A percentile compares a stretch with the other conserved stretches of the same genome.
Conservation (phyloP, 2,113 vertebrate species). For the Orientallactaga bullata region DNA sequence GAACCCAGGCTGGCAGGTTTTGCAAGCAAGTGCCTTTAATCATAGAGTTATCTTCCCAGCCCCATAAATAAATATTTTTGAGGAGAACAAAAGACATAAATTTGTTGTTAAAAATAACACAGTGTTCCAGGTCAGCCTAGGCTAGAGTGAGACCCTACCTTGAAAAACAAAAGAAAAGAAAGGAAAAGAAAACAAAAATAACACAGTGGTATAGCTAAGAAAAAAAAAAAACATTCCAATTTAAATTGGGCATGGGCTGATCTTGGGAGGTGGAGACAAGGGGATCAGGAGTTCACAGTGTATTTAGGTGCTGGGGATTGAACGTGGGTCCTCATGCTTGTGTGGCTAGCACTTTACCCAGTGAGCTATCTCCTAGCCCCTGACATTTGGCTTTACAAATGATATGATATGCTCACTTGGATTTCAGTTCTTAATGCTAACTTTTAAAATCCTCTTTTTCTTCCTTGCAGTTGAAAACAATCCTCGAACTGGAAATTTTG, state of each 20-base stretch:
- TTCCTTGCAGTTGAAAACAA: slow-evolving; percentile 95
- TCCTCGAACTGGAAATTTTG: slow-evolving; percentile 96
- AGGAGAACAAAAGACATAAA: neutral
- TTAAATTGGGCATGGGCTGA: neutral
- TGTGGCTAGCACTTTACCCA: neutral
- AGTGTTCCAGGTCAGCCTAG: too few species aligned
- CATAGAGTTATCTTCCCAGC: too few species aligned
- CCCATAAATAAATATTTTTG: too few species aligned
- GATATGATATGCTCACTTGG: slow-evolving; percentile 16
- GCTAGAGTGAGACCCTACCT: too few species aligned
- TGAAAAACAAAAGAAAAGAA: too few species aligned
- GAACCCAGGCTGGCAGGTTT: too few species aligned
- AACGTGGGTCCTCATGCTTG: too few species aligned
- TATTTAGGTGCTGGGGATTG: too few species aligned
- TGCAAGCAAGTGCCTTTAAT: too few species aligned
- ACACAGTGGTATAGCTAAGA: neutral
- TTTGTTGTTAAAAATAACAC: neutral
- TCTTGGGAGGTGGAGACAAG: too few species aligned
- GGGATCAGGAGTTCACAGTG: too few species aligned
- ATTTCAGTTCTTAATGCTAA: slow-evolving; percentile 58
- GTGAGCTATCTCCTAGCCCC: neutral
- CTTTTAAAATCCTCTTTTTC: slow-evolving; percentile 68
- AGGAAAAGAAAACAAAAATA: neutral
- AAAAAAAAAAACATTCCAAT: slow-evolving; percentile 6
- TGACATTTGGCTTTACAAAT: slow-evolving; percentile 60